Evolutionary conservation across 2,888 invertebrate species (phyloP), one percentile per base, ranked within the genome.

Genomic region (Leptogaster cylindrica): DNA sequence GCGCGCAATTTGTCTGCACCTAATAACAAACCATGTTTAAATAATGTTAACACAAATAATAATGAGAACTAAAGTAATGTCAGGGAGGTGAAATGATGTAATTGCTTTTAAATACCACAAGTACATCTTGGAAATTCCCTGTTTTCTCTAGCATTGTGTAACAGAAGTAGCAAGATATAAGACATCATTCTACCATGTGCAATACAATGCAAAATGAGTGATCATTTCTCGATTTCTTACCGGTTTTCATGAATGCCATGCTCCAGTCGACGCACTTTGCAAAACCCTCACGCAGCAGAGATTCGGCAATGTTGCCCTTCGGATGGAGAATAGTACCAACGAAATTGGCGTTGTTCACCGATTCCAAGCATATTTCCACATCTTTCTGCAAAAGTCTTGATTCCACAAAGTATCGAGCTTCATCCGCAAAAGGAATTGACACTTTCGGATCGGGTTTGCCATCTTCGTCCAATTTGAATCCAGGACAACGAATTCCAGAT

Each of bases 181-280:
- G 28, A 20, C 25, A 23, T 58, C 25, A 39, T n/a, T 14, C 16
- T 10, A 28, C 61, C 51, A 52, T 67, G 67, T 65, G 70, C 69
- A 63, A 66, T 14, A 28, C 64, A 68, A 70, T 68, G 70, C 70
- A 23, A 16, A 46, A 28, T 12, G 58, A 10, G 14, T 7, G 5
- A 39, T 20, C n/a, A n/a, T n/a, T n/a, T 23, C 31, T 51, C 25
- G 66, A 75, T n/a, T n/a, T n/a, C 77, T 76, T 73, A 76, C 87
- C 89, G 41, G 89, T 86, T 75, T 86, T 86, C 77, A 93, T 89
- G 70, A 90, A 88, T 6, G 89, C 89, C 83, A 96, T 91, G 36
- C 92, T 93, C 94, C 94, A 94, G 78, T 95, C 95, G 16, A 95
- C 92, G 77, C 97, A 97, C 78, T 89, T 90, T 0, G 97, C 98